Conservation (phyloP, 2,888 invertebrate genomes). For the Pseudolycoriella hygida region DNA sequence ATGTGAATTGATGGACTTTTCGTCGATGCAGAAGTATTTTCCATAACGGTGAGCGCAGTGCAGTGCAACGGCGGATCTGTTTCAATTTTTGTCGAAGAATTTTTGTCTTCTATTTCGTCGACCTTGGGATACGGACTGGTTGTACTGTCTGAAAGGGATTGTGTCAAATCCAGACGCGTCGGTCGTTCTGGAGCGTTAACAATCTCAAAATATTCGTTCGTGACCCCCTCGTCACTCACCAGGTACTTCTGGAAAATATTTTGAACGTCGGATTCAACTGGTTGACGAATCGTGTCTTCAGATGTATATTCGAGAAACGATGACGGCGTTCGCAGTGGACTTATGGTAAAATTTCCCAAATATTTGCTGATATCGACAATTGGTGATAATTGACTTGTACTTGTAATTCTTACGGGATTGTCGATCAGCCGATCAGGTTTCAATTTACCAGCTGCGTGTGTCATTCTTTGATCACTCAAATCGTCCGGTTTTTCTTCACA, state of each 20-base stretch:
- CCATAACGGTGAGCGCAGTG: neutral
- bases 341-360: constrained; percentile 13
- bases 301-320: constrained; percentile 16
- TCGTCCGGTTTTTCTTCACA: neutral
- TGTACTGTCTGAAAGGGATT: no score
- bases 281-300: constrained; percentile 2
- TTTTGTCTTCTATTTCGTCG: no score
- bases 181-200: constrained; percentile 15
- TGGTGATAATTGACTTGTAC: constrained; percentile 19
- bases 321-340: constrained; percentile 18
- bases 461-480: neutral
- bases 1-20: constrained; percentile 30
- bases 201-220: constrained; percentile 28
- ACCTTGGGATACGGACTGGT: no score
- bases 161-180: neutral
- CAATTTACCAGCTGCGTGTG: neutral
- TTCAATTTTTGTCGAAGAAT: no score
- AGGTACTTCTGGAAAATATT: constrained; percentile 13
- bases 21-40: neutral
- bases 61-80: no score
- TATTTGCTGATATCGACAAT: constrained; percentile 17
- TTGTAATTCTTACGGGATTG: constrained; percentile 13
- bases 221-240: constrained; percentile 25
- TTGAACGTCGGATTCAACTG: neutral
- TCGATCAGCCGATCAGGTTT: neutral